Percentiles rank a stretch among this genome's conserved stretches.
Evolutionary conservation across 2,888 invertebrate species (phyloP).

Genomic region (Chrysina gloriosa): DNA sequence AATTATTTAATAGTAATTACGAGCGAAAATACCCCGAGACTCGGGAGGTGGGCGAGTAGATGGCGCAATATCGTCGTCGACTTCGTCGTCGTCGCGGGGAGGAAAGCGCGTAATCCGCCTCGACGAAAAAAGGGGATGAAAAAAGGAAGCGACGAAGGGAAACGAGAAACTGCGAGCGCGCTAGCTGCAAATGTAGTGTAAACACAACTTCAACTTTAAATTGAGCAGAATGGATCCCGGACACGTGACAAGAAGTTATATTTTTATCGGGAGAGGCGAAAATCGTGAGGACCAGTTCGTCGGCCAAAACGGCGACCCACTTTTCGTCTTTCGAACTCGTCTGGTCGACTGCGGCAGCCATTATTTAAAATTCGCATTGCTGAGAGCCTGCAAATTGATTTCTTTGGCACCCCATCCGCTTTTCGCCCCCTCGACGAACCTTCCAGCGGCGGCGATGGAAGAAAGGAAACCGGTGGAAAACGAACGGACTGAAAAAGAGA

Average conservation of each 20-base stretch:
- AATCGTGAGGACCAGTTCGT: conserved; percentile 50
- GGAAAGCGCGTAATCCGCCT: no score
- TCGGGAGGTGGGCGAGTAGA: neutral
- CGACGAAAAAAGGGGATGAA: conserved; percentile 45
- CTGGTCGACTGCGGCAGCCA: conserved; percentile 57
- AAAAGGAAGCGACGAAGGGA: conserved; percentile 16
- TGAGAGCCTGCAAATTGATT: conserved; percentile 64
- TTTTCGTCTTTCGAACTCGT: conserved; percentile 45
- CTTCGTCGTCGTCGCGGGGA: neutral
- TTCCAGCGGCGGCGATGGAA: neutral
- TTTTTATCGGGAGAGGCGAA: conserved; percentile 59
- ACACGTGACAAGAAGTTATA: conserved; percentile 64
- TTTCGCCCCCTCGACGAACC: conserved; percentile 43
- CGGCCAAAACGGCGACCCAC: conserved; percentile 45
- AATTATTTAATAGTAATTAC: conserved; percentile 59
- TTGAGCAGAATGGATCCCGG: conserved; percentile 63
- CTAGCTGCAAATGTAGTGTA: conserved; percentile 62
- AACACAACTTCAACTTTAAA: conserved; percentile 64
- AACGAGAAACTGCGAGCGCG: conserved; percentile 19
- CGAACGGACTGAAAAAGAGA: neutral
- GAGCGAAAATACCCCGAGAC: conserved; percentile 51
- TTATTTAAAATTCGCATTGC: conserved; percentile 63
- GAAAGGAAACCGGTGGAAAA: neutral
- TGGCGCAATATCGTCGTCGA: neutral
- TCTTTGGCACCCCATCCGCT: conserved; percentile 57